Evolutionary conservation across 2,797 vertebrate genomes (phyloP).

Genomic region (Cercopithecus mitis): DNA sequence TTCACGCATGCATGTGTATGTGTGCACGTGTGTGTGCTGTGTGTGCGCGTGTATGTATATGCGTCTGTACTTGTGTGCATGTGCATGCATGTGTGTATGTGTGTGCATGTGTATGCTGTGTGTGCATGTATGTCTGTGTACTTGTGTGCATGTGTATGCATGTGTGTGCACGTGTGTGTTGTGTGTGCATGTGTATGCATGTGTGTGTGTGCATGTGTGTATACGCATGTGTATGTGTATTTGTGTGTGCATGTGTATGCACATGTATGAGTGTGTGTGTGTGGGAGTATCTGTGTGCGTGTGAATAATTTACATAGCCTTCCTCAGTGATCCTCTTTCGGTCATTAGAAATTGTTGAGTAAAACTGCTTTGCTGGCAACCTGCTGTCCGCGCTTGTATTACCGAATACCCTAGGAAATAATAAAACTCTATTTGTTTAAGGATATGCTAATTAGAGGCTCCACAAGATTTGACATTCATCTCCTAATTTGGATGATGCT

Average conservation of each 20-base stretch:
- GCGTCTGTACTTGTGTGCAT: too few species aligned
- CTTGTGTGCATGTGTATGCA: too few species aligned
- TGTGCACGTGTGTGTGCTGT: too few species aligned
- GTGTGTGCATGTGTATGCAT: too few species aligned
- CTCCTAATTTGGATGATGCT: not conserved
- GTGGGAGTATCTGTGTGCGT: not conserved
- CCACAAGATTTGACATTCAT: not conserved
- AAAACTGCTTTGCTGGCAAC: not conserved
- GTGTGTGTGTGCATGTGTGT: too few species aligned
- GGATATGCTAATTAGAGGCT: not conserved
- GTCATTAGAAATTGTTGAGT: not conserved
- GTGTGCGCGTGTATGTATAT: too few species aligned
- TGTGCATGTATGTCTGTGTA: too few species aligned
- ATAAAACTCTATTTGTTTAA: not conserved
- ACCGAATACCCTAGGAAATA: not conserved
- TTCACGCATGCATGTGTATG: accelerated
- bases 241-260: too few species aligned
- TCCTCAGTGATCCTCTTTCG: not conserved
- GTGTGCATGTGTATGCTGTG: too few species aligned
- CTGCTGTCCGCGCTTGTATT: not conserved
- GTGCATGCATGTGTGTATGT: too few species aligned
- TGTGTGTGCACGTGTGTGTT: too few species aligned
- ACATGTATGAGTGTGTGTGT: not conserved
- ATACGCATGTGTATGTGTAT: too few species aligned
- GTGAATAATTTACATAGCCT: not conserved